These are phyloP conservation scores for Schizopygopsis malacanthus DNA, from an alignment of 2,797 vertebrate genomes.

Conservation along the genomic window DNA sequence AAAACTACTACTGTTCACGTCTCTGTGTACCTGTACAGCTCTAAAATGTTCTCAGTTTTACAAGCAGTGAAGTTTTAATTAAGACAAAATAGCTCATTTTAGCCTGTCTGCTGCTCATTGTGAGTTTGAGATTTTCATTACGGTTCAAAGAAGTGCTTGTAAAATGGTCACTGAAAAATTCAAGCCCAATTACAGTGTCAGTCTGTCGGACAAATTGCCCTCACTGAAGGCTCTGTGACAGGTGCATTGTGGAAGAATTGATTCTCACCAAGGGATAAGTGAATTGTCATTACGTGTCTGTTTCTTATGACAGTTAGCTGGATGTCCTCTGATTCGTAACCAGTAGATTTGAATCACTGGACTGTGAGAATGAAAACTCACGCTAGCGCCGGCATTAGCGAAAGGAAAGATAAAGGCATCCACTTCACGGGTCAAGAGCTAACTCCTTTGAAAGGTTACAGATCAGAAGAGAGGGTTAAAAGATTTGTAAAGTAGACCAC, in stretches of 20 bases:
- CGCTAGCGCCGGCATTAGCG: conserved; percentile 83
- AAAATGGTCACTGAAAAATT: conserved; percentile 91
- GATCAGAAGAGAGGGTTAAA: conserved; percentile 78
- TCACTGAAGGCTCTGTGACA: conserved; percentile 93
- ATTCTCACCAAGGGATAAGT: conserved; percentile 94
- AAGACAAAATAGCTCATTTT: conserved; percentile 88
- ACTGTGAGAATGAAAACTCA: conserved; percentile 78
- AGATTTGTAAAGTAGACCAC: conserved; percentile 81
- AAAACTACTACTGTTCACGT: conserved; percentile 24
- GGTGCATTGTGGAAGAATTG: conserved; percentile 98
- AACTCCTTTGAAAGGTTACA: conserved; percentile 83
- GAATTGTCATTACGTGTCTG: conserved; percentile 97
- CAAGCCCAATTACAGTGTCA: conserved; percentile 98
- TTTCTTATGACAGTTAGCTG: conserved; percentile 93
- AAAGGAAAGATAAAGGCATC: conserved; percentile 82
- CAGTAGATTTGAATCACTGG: conserved; percentile 90
- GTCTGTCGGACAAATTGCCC: conserved; percentile 94
- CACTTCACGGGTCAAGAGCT: conserved; percentile 87
- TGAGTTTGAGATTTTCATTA: conserved; percentile 89
- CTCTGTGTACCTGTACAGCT: conserved; percentile 22
- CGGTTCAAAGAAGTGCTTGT: conserved; percentile 91
- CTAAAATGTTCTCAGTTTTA: conserved; percentile 75
- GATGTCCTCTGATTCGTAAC: conserved; percentile 95
- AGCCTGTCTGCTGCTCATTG: conserved; percentile 89
- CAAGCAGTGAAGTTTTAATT: conserved; percentile 77